Conservation (phyloP, 30 jellyfish, hydroid and myxozoan species). For the Hydractinia symbiolongicarpus region DNA sequence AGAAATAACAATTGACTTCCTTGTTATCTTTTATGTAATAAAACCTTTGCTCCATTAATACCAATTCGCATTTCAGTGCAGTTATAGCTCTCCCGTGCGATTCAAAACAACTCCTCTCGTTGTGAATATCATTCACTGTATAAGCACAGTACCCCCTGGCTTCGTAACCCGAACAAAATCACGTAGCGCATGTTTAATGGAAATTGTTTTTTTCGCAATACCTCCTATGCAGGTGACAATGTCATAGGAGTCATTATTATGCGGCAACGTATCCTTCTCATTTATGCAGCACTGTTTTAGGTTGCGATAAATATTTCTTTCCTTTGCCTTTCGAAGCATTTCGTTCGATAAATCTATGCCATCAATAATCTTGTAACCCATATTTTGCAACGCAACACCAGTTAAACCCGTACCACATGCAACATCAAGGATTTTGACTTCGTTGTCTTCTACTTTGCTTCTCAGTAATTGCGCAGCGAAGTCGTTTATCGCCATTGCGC, state of each 20-base stretch:
- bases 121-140: not conserved
- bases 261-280: constrained; percentile 2
- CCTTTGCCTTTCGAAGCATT: not conserved
- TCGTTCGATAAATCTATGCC: not conserved
- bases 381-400: constrained; percentile 3
- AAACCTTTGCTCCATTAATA: not conserved
- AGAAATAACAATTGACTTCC: not conserved
- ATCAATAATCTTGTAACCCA: not conserved
- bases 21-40: not conserved
- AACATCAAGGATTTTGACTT: not conserved
- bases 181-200: not conserved
- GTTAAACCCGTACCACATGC: constrained; percentile 6
- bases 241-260: not conserved
- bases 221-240: not conserved
- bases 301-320: not conserved
- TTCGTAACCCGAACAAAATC: constrained; percentile 1
- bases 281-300: not conserved
- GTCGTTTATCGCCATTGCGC: not conserved
- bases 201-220: not conserved
- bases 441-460: not conserved
- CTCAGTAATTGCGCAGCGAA: not conserved
- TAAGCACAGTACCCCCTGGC: constrained; percentile 16
- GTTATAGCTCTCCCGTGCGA: not conserved
- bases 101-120: not conserved
- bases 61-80: not conserved